Evolutionary conservation across 2,797 vertebrate species (phyloP).

Genomic region (Columba guinea): DNA sequence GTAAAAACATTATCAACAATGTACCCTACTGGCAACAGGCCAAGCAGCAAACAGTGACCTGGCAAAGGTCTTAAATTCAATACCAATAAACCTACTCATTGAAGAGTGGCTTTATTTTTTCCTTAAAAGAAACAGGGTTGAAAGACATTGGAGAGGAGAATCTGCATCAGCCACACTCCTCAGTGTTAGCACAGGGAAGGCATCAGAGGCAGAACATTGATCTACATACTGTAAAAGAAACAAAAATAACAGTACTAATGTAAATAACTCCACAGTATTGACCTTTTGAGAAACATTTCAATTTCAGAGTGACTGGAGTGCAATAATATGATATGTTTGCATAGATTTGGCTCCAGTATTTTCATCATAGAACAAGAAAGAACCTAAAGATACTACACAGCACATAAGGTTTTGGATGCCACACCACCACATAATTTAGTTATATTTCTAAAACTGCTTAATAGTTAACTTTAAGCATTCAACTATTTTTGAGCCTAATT

Average conservation of each 20-base stretch:
- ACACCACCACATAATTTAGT: neutral
- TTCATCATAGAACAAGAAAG: neutral
- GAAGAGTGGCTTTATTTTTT: neutral
- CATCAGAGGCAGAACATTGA: neutral
- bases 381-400: neutral
- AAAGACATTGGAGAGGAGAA: neutral
- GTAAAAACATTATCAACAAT: neutral
- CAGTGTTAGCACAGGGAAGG: neutral
- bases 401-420: neutral
- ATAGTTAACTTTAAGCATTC: neutral
- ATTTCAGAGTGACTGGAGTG: neutral
- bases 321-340: accelerated
- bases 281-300: neutral
- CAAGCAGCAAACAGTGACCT: neutral
- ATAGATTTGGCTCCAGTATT: neutral
- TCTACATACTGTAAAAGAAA: neutral
- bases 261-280: neutral
- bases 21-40: neutral
- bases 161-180: neutral
- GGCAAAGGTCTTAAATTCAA: neutral
- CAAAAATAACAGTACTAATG: neutral
- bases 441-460: neutral
- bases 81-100: neutral
- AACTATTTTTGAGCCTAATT: neutral
- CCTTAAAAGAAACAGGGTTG: neutral